Evolutionary conservation across 2,113 vertebrate genomes (phyloP).

Genomic region (Bufo gargarizans): DNA sequence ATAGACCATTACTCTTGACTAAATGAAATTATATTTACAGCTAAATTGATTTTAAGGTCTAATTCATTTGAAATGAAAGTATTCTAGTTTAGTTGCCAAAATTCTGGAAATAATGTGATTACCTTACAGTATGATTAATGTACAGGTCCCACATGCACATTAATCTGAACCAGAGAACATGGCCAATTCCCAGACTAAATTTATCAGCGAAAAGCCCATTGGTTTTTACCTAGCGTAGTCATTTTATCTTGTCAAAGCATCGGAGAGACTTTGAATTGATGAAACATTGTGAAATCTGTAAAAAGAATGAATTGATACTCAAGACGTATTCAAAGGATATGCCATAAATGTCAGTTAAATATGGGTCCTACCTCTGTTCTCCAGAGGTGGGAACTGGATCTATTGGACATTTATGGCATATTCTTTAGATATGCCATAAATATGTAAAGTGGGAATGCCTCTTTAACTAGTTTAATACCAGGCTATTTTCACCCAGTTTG

Average conservation of each 20-base stretch:
- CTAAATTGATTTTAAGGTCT: not conserved
- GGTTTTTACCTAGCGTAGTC: not conserved
- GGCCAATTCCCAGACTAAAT: slow-evolving; percentile 23
- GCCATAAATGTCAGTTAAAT: too few relatives aligned
- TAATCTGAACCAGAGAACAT: not conserved
- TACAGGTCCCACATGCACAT: slow-evolving; percentile 18
- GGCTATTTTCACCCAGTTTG: too few relatives aligned
- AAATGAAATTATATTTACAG: slow-evolving; percentile 14
- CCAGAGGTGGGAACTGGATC: too few relatives aligned
- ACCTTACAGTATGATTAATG: slow-evolving; percentile 10
- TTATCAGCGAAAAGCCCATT: slow-evolving; percentile 8
- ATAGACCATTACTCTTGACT: slow-evolving; percentile 20
- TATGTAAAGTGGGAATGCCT: too few relatives aligned
- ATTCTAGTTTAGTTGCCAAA: not conserved
- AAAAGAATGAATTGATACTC: slow-evolving; percentile 9
- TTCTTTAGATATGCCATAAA: too few relatives aligned
- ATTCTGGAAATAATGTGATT: not conserved
- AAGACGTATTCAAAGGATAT: too few relatives aligned
- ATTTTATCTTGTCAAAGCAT: slow-evolving; percentile 21
- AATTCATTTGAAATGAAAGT: slow-evolving; percentile 6
- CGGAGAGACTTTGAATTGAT: slow-evolving; percentile 10
- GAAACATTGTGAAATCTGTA: slow-evolving; percentile 13
- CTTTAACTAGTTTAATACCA: too few relatives aligned
- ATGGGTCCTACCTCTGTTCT: too few relatives aligned
- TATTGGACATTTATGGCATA: too few relatives aligned